Conservation (phyloP, 2,797 vertebrate genomes). For the Novumbra hubbsi region DNA sequence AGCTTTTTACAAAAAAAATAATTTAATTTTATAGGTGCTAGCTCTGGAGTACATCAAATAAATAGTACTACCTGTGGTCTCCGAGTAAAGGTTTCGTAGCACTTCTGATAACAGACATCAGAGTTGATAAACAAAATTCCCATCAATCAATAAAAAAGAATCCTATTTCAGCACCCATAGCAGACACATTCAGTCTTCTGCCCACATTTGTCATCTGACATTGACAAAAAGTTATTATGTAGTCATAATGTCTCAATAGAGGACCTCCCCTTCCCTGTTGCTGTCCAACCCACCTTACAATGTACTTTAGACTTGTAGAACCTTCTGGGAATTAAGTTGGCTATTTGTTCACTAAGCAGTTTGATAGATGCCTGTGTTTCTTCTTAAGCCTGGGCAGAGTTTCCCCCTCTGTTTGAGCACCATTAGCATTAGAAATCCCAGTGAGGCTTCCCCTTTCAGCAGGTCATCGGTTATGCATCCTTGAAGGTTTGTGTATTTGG, state of each 20-base stretch:
- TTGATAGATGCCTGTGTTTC: neutral
- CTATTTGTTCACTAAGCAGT: neutral
- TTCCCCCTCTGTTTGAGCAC: slow-evolving; percentile 1
- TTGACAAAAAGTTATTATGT: neutral
- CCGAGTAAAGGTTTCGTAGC: too few species aligned
- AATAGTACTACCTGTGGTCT: too few species aligned
- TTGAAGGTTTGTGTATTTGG: slow-evolving; percentile 57
- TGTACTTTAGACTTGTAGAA: neutral
- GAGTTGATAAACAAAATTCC: slow-evolving; percentile 2
- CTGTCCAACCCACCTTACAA: neutral
- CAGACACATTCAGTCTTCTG: too few species aligned
- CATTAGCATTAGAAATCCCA: slow-evolving; percentile 9
- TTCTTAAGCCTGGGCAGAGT: neutral
- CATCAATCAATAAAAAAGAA: neutral
- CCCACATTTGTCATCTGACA: neutral
- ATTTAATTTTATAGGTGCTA: neutral
- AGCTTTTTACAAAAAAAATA: neutral
- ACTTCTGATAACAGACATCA: neutral
- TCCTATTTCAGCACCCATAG: too few species aligned
- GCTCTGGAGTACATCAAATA: too few species aligned
- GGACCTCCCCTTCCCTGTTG: neutral
- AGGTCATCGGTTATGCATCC: slow-evolving; percentile 37
- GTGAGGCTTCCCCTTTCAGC: neutral
- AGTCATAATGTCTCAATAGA: neutral
- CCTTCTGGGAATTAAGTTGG: neutral